Conservation (phyloP, 53 echinoderm and acorn worm genomes). For the Paracentrotus lividus region DNA sequence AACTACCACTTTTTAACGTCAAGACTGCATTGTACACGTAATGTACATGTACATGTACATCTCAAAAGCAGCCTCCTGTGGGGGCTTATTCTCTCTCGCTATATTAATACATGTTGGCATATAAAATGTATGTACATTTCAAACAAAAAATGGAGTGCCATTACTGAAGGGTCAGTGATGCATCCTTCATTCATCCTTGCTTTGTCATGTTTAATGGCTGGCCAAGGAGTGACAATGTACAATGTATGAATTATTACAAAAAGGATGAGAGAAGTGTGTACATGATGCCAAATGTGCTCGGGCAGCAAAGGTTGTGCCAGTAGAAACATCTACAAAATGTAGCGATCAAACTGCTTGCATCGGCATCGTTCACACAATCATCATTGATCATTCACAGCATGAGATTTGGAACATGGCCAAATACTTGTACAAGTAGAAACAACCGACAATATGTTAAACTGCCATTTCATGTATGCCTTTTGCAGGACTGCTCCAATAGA, state of each 20-base stretch:
- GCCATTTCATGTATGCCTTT: no score
- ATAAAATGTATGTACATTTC: no score
- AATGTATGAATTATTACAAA: slow-evolving; percentile 22
- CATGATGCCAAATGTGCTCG: background rate
- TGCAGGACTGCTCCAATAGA: background rate
- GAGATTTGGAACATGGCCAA: background rate
- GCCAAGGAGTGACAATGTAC: background rate
- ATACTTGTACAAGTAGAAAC: background rate
- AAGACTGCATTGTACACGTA: no score
- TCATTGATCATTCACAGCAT: background rate
- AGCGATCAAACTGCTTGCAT: slow-evolving; percentile 8
- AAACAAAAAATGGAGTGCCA: background rate
- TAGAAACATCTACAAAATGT: background rate
- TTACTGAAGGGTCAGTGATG: background rate
- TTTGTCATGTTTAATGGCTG: no score
- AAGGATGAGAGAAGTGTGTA: background rate
- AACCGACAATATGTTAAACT: background rate
- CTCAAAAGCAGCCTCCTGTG: background rate
- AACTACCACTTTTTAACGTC: no score
- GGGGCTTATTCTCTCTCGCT: slow-evolving; percentile 60
- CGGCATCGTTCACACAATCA: slow-evolving; percentile 11
- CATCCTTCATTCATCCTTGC: no score
- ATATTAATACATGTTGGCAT: slow-evolving; percentile 54
- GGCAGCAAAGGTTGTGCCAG: slow-evolving; percentile 21
- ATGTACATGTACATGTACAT: background rate